Evolutionary conservation across 2,888 invertebrate genomes (phyloP).

Genomic region (Cephus pulcher): DNA sequence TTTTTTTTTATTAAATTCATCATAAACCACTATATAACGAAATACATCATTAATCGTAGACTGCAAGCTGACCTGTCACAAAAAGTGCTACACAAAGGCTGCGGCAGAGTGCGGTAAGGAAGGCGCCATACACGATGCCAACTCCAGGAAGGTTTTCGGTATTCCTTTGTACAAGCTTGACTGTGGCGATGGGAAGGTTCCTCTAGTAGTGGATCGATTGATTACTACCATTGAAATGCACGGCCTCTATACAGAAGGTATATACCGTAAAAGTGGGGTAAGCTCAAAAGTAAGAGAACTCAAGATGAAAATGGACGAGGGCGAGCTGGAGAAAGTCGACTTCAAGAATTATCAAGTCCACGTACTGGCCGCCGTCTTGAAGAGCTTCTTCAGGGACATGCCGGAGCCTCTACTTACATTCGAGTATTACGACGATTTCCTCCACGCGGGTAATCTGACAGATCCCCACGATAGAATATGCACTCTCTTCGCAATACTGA

Average conservation of each 20-base stretch:
- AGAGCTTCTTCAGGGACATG: constrained; percentile 91
- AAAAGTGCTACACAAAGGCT: constrained; percentile 89
- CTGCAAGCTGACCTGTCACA: constrained; percentile 94
- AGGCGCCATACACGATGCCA: constrained; percentile 64
- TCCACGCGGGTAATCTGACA: constrained; percentile 87
- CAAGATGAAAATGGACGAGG: constrained; percentile 80
- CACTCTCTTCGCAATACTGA: constrained; percentile 86
- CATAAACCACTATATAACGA: background rate
- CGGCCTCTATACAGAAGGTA: constrained; percentile 91
- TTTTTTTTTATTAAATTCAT: constrained; percentile 69
- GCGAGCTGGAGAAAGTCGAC: constrained; percentile 77
- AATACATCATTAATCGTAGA: constrained; percentile 58
- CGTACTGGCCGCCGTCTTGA: constrained; percentile 89
- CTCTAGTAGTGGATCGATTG: constrained; percentile 87
- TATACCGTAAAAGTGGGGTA: constrained; percentile 92
- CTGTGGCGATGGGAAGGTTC: constrained; percentile 83
- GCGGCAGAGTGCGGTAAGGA: constrained; percentile 71
- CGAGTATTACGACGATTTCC: constrained; percentile 94
- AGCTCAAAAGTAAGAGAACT: constrained; percentile 86
- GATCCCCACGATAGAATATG: constrained; percentile 85
- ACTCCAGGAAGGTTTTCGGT: constrained; percentile 80
- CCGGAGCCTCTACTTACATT: constrained; percentile 93
- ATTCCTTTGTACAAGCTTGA: constrained; percentile 81
- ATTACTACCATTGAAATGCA: constrained; percentile 92
- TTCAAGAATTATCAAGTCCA: constrained; percentile 88